Base-by-base conservation (phyloP, 2,113 vertebrate species). In the Hippopotamus amphibius region DNA sequence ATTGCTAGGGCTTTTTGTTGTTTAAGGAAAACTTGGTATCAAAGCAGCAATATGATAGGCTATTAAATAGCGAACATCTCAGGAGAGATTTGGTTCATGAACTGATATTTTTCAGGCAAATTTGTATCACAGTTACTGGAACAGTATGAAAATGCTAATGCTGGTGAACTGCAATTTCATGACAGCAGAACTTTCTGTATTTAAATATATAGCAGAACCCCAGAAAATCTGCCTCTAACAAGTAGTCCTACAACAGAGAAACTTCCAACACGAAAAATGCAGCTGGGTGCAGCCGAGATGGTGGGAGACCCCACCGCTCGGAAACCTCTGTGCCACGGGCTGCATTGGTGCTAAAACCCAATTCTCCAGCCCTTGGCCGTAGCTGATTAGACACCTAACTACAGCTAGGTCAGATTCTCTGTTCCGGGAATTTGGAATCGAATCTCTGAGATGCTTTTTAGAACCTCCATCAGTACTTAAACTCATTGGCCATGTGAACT, bases 361-460 rank as follows among this genome's bases (percentile, higher is more conserved):
- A 33, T 59, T 87, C 59, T 90, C 53, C 8, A 15, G 33, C 88
- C 33, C 24, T 37, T 21, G 55, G 68, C 12, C 55, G 59, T n/a
- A 68, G 41, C 55, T 89, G 87, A 93, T 86, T 87, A 83, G 82
- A 95, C 3, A 71, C 59, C 53, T 71, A 76, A 90, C 82, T 72
- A 77, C 50, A 74, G 68, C 41, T 88, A 43, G 68, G 80, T 92
- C 61, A 79, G 21, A 88, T 6, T 81, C 48, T 89, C 87, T 65
- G 46, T 65, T 66, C 87, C 33, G 53, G 66, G 57, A 96, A 93
- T 87, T 93, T 88, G 83, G 66, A 91, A 91, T 37, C 61, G 48
- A 79, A 24, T 72, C 83, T 96, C 71, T 28, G 63, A 93, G 65
- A 77, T 21, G 17, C n/a, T 93, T 88, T 72, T 19, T 48, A 57